Percentiles rank a stretch among this genome's conserved stretches.
Evolutionary conservation across 2,888 invertebrate genomes (phyloP).

Genomic region (Hofmannophila pseudospretella): DNA sequence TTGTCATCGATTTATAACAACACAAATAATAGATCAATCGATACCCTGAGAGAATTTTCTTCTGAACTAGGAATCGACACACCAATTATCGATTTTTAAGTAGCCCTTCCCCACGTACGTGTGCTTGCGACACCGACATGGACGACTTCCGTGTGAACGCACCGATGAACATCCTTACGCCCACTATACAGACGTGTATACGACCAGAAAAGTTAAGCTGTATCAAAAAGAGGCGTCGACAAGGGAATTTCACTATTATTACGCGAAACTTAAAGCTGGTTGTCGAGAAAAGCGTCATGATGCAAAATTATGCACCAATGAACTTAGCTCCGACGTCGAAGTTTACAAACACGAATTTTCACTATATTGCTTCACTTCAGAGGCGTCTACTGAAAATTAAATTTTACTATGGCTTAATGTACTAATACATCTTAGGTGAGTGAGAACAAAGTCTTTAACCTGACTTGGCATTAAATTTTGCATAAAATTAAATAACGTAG

Average conservation of each 20-base stretch:
- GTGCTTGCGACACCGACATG: conserved; percentile 19
- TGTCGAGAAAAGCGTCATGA: conserved; percentile 3
- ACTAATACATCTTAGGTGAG: no score
- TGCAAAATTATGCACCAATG: conserved; percentile 18
- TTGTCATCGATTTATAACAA: no score
- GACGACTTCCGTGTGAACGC: conserved; percentile 37
- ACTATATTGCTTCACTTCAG: conserved; percentile 2
- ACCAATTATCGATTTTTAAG: no score
- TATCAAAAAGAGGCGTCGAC: background rate
- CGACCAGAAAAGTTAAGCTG: conserved; percentile 5
- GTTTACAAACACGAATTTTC: conserved; percentile 2
- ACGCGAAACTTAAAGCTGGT: background rate
- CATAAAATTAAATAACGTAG: no score
- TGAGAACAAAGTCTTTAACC: no score
- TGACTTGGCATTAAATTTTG: no score
- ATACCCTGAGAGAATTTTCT: no score
- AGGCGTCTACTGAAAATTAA: background rate
- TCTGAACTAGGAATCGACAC: no score
- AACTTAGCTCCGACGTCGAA: background rate
- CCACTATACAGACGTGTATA: conserved; percentile 17
- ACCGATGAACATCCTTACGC: conserved; percentile 31
- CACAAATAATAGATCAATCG: no score
- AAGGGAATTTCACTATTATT: background rate
- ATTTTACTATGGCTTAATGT: no score
- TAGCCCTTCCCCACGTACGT: no score